phyloP scores from a whole-genome alignment of 2,797 vertebrate genomes.

The Eurystomus glaucurus region DNA sequence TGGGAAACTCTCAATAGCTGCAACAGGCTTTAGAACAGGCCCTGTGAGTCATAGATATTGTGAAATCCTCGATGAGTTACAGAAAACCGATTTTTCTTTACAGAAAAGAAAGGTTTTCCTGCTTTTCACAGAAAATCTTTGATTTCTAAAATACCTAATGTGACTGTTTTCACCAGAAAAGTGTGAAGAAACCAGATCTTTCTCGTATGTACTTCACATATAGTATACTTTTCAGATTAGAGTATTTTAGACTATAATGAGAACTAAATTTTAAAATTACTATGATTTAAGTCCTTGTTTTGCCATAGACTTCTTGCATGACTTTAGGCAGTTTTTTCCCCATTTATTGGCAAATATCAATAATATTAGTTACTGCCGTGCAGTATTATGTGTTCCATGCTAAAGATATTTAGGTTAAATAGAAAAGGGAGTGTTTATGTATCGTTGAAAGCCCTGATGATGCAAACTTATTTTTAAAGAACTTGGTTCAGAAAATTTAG shows the following conservation, averaged over 20 bases:
- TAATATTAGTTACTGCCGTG: background rate
- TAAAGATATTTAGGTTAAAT: background rate
- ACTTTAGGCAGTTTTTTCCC: background rate
- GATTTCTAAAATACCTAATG: background rate
- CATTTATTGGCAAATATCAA: background rate
- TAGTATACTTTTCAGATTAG: background rate
- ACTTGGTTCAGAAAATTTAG: background rate
- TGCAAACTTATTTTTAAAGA: background rate
- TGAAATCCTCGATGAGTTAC: background rate
- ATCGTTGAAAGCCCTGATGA: background rate
- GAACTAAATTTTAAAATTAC: background rate
- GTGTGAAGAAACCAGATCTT: background rate
- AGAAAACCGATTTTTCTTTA: background rate
- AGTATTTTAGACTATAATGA: background rate
- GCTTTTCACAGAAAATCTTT: background rate
- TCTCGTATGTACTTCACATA: background rate
- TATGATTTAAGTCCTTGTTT: background rate
- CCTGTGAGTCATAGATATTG: background rate
- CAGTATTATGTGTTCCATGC: background rate
- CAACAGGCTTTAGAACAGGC: background rate
- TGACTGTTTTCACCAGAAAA: background rate
- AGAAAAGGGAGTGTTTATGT: background rate
- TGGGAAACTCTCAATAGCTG: background rate
- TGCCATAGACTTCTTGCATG: background rate
- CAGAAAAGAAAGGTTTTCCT: background rate